phyloP scores from a whole-genome alignment of 1,140 invertebrate genomes.

The Trichonephila inaurata region DNA sequence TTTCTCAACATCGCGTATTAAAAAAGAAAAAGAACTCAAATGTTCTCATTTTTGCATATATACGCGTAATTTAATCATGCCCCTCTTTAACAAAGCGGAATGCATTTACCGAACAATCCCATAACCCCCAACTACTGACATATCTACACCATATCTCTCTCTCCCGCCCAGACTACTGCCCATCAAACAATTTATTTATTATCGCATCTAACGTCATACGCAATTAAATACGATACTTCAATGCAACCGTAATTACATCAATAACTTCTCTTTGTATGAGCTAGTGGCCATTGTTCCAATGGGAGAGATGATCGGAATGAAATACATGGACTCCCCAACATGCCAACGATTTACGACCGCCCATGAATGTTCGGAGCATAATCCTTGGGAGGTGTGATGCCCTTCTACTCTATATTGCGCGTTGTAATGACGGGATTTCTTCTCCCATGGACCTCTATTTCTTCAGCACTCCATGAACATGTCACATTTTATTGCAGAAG shows the following conservation, averaged over 20 bases:
- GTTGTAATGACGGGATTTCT: conserved; percentile 5
- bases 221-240: conserved; percentile 13
- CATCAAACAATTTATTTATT: too few relatives aligned
- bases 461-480: conserved; percentile 24
- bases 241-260: background rate
- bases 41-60: too few relatives aligned
- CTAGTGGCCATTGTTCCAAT: background rate
- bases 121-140: too few relatives aligned
- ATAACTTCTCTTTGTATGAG: background rate
- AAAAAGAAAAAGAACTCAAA: too few relatives aligned
- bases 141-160: too few relatives aligned
- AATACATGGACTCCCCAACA: background rate
- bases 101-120: too few relatives aligned
- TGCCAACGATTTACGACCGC: background rate
- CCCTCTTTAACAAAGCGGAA: too few relatives aligned
- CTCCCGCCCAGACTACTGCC: too few relatives aligned
- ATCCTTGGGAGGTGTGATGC: background rate
- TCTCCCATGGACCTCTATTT: background rate
- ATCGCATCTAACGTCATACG: background rate
- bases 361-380: background rate
- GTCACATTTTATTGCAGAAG: background rate
- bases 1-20: too few relatives aligned
- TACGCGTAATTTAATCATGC: too few relatives aligned
- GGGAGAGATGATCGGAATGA: background rate
- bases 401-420: background rate